Base-by-base conservation (phyloP, 2,888 invertebrate genomes). In the Xestia rhomboidea region DNA sequence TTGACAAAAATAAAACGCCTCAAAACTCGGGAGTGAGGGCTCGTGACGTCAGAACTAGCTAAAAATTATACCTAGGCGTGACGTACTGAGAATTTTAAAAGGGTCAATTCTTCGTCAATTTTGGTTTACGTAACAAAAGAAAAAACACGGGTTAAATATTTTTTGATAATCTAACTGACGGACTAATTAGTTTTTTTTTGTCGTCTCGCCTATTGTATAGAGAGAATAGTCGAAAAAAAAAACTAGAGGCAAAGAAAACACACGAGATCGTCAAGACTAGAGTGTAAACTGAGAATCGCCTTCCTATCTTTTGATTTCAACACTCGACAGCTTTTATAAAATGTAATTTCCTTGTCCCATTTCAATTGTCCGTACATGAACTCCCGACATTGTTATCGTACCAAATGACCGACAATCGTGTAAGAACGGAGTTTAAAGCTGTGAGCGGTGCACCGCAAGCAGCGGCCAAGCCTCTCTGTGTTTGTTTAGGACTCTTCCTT, bases 401-500 rank as follows among this genome's bases (percentile, higher is more conserved):
- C 63, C 24, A 60, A 82, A 79, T 68, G 79, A 68, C 81, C 71
- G 77, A 74, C 76, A 69, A 63, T 72, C 81, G 82, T 76, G 67
- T 83, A 73, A 68, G 66, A 73, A 81, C 51, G 73, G 70, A 72
- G 64, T 87, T 78, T 74, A 74, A 77, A 74, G 64, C 66, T 54
- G 75, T 68, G 66, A 68, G 86, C 73, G 81, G 86, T 88, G 77
- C 77, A 82, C 87, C 86, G 68, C 86, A 41, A 62, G 76, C 66
- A 34, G 77, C 78, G 66, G 24, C 46, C 63, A 60, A 66, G 68
- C 87, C 83, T 54, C 70, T 66, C 68, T 62, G 30, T 87, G 79
- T 84, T 88, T 75, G 71, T 76, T 87, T 82, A 88, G 87, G 88
- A 75, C 75, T 63, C 69, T 75, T 83, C 73, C 74, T 76, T 87